These are phyloP conservation scores for Coelogynopora nodosa DNA, from an alignment of 2,888 invertebrate genomes.

Conservation along the genomic window DNA sequence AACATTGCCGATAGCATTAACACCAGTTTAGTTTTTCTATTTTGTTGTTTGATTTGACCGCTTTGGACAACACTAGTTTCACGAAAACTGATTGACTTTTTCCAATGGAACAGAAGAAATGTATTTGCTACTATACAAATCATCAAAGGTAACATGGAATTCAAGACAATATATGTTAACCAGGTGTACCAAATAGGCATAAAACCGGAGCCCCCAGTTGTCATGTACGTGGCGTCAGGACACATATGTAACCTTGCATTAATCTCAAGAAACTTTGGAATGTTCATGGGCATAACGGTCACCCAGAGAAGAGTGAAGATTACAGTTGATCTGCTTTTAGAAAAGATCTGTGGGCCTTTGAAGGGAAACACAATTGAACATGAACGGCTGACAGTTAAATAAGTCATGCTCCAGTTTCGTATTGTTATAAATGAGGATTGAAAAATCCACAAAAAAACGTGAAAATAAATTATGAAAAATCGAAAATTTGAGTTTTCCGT, in stretches of 20 bases:
- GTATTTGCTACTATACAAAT: background rate
- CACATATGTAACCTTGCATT: background rate
- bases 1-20: slow-evolving; percentile 11
- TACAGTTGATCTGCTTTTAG: background rate
- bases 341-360: too few relatives aligned
- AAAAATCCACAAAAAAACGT: background rate
- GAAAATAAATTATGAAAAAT: background rate
- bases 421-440: background rate
- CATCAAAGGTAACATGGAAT: background rate
- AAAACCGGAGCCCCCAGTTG: background rate
- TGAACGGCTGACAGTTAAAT: background rate
- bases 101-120: background rate
- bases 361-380: background rate
- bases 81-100: background rate
- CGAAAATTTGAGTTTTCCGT: background rate
- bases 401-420: background rate
- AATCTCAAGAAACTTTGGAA: background rate
- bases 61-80: background rate
- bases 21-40: background rate
- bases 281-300: background rate
- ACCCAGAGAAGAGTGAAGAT: background rate
- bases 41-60: too few relatives aligned
- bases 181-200: background rate
- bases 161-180: background rate
- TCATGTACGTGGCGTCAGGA: background rate